phyloP scores from a whole-genome alignment of 2,797 vertebrate genomes.

The Amphiprion clarkii region DNA sequence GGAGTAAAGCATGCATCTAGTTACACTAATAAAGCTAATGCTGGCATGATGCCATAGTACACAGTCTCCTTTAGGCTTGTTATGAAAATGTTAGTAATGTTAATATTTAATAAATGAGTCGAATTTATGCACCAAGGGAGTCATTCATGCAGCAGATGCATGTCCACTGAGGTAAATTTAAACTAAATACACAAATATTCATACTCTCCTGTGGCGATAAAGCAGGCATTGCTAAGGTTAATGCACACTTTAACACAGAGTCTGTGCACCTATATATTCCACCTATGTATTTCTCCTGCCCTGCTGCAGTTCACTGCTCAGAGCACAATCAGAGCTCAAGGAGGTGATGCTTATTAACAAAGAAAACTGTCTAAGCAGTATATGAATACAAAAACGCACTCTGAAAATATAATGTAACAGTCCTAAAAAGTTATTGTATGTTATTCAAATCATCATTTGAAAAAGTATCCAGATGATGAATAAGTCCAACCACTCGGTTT shows the following conservation, averaged over 20 bases:
- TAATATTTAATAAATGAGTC: conserved; percentile 43
- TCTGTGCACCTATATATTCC: neutral
- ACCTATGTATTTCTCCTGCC: neutral
- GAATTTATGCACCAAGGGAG: conserved; percentile 20
- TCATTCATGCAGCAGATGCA: conserved; percentile 28
- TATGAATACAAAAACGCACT: neutral
- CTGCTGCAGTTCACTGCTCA: conserved; percentile 6
- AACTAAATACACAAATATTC: neutral
- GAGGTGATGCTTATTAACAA: conserved; percentile 9
- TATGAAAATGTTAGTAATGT: conserved; percentile 49
- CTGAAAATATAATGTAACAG: neutral
- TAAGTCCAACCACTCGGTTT: neutral
- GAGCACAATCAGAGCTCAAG: neutral
- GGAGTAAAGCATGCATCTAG: conserved; percentile 20
- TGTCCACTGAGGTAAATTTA: conserved; percentile 22
- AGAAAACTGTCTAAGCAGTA: neutral
- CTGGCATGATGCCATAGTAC: conserved; percentile 22
- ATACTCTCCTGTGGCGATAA: neutral
- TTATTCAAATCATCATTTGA: neutral
- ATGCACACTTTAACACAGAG: neutral
- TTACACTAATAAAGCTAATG: conserved; percentile 28
- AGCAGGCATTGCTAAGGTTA: neutral
- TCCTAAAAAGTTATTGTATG: neutral
- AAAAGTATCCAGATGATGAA: neutral
- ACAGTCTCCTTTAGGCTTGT: conserved; percentile 39